phyloP scores from a whole-genome alignment of 2,797 vertebrate species.

The Sphaeramia orbicularis region DNA sequence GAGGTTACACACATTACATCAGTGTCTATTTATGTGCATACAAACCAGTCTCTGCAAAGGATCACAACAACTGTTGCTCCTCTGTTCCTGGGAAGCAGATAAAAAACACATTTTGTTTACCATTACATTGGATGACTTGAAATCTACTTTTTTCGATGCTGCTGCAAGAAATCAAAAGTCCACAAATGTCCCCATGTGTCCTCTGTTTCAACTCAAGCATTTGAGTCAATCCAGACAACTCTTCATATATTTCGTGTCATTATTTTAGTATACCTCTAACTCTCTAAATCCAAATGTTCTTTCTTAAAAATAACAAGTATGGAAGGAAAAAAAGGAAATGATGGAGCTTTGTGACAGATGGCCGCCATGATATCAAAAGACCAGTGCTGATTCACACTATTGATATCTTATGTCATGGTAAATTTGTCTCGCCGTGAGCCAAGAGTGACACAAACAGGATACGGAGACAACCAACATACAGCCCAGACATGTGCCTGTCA shows the following conservation, averaged over 20 bases:
- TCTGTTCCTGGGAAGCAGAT: conserved; percentile 33
- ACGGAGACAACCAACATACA: background rate
- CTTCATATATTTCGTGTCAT: background rate
- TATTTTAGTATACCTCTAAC: background rate
- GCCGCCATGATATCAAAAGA: conserved; percentile 9
- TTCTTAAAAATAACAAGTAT: conserved; percentile 10
- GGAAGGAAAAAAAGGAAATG: conserved; percentile 12
- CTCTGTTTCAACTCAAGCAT: background rate
- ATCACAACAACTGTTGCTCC: conserved; percentile 24
- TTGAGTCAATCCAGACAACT: conserved; percentile 16
- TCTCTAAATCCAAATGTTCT: background rate
- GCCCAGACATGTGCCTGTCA: conserved; percentile 22
- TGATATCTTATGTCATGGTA: conserved; percentile 15
- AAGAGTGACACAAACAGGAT: conserved; percentile 27
- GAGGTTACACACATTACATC: conserved; percentile 47
- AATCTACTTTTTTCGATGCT: background rate
- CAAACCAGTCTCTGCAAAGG: conserved; percentile 23
- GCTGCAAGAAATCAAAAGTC: conserved; percentile 13
- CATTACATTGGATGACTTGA: conserved; percentile 13
- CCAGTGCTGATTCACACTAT: conserved; percentile 14
- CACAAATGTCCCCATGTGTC: conserved; percentile 4
- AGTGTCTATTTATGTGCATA: conserved; percentile 61
- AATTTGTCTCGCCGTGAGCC: conserved; percentile 42
- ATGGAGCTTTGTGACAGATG: conserved; percentile 3
- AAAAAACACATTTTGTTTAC: conserved; percentile 59